Percentiles rank a stretch among this genome's conserved stretches.
phyloP scores from a whole-genome alignment of 2,113 vertebrate species.

The Morphnarchus princeps region DNA sequence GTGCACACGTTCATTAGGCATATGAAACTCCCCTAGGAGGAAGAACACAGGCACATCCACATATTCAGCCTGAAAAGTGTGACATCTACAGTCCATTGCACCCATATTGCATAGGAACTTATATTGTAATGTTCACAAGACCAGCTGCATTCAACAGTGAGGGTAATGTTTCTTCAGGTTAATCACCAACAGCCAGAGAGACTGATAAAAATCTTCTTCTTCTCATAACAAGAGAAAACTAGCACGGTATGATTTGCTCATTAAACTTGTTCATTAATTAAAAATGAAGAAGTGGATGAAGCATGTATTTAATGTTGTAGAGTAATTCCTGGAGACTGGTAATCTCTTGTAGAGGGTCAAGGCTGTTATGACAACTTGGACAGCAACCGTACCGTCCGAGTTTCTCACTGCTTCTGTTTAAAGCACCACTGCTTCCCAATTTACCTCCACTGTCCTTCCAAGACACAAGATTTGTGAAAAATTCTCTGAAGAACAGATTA shows the following conservation, averaged over 20 bases:
- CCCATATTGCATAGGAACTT: rapidly evolving
- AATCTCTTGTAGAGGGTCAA: not conserved
- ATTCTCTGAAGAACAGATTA: not conserved
- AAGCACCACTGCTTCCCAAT: not conserved
- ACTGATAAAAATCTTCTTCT: not conserved
- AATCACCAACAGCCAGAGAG: not conserved
- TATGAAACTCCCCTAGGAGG: not conserved
- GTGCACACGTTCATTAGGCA: not conserved
- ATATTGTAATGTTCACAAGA: not conserved
- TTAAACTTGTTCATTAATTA: not conserved
- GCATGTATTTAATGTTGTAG: not conserved
- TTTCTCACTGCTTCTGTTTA: not conserved
- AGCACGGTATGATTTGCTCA: not conserved
- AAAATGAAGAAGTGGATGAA: not conserved
- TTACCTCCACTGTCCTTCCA: not conserved
- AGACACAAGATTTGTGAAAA: not conserved
- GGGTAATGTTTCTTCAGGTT: not conserved
- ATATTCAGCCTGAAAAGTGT: not conserved
- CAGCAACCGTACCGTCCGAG: not conserved
- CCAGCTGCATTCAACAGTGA: not conserved
- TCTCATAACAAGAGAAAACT: not conserved
- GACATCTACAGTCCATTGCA: not conserved
- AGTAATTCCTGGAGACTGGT: not conserved
- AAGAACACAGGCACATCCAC: not conserved
- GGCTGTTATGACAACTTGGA: not conserved